Evolutionary conservation across 2,888 invertebrate genomes (phyloP).

Genomic region (Callinectes sapidus): DNA sequence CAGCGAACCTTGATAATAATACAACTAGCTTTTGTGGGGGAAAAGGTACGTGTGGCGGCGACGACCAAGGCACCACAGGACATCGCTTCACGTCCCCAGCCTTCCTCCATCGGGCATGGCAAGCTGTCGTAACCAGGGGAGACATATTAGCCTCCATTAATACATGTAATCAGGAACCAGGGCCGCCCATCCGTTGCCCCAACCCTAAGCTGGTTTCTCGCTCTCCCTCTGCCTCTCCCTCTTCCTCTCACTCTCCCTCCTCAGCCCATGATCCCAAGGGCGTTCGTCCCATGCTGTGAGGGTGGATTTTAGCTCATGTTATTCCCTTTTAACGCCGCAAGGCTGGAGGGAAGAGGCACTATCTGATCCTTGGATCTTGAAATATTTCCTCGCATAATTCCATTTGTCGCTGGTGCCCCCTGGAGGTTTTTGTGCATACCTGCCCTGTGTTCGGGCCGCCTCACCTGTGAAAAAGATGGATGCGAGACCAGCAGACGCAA

Average conservation of each 20-base stretch:
- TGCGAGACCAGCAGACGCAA: slow-evolving; percentile 27
- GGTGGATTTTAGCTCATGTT: not conserved
- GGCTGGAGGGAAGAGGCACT: slow-evolving; percentile 18
- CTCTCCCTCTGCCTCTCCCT: not conserved
- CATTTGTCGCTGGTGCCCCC: slow-evolving; percentile 48
- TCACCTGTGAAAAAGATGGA: slow-evolving; percentile 40
- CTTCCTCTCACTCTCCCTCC: not conserved
- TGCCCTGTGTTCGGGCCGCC: slow-evolving; percentile 33
- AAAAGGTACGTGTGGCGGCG: not conserved
- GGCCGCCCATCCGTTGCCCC: slow-evolving; percentile 15
- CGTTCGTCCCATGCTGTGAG: not conserved
- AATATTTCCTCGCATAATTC: slow-evolving; percentile 50
- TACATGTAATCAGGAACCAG: slow-evolving; percentile 49
- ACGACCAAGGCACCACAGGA: not conserved
- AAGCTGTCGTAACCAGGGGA: slow-evolving; percentile 43
- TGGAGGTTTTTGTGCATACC: slow-evolving; percentile 28
- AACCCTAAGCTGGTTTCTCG: slow-evolving; percentile 4
- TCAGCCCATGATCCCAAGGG: not conserved
- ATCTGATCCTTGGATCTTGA: slow-evolving; percentile 44
- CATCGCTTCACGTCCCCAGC: not conserved
- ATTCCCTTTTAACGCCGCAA: not conserved
- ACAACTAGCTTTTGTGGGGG: not conserved
- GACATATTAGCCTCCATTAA: slow-evolving; percentile 57
- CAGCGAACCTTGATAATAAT: no score
- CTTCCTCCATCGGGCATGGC: slow-evolving; percentile 1